Evolutionary conservation across 2,888 invertebrate species (phyloP).

Genomic region (Ectemnius continuus): DNA sequence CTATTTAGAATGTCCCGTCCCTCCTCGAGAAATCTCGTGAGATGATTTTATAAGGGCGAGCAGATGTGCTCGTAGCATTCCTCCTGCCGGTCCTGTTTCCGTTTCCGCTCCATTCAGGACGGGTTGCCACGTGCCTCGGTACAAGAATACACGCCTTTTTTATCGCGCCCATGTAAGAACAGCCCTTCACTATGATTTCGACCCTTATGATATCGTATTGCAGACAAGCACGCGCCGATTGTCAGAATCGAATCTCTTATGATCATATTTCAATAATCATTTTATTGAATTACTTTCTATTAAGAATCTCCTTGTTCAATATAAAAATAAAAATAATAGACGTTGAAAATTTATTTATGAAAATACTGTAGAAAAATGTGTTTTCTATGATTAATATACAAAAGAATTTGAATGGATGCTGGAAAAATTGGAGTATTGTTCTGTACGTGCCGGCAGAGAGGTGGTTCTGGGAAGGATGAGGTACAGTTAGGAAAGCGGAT

Average conservation of each 20-base stretch:
- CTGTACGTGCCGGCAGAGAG: too few species aligned
- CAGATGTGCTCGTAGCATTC: constrained; percentile 31
- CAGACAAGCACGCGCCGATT: too few species aligned
- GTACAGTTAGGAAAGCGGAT: neutral
- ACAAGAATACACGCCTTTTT: constrained; percentile 12
- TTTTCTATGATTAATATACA: too few species aligned
- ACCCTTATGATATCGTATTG: neutral
- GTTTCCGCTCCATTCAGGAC: constrained; percentile 42
- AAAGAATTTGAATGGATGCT: neutral
- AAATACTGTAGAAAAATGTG: too few species aligned
- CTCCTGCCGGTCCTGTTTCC: constrained; percentile 41
- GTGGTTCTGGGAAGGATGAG: too few species aligned
- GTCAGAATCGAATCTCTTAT: too few species aligned
- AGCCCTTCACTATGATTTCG: neutral
- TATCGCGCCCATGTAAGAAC: neutral
- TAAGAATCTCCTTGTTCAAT: too few species aligned
- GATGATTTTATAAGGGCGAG: constrained; percentile 43
- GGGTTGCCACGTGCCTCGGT: constrained; percentile 30
- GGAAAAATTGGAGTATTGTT: too few species aligned
- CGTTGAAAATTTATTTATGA: too few species aligned
- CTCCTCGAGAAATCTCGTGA: constrained; percentile 38
- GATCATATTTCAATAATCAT: too few species aligned
- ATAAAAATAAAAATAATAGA: too few species aligned
- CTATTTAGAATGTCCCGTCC: constrained; percentile 26
- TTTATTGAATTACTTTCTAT: too few species aligned